Conservation (phyloP, 2,888 invertebrate species). For the Leptinotarsa juncta region DNA sequence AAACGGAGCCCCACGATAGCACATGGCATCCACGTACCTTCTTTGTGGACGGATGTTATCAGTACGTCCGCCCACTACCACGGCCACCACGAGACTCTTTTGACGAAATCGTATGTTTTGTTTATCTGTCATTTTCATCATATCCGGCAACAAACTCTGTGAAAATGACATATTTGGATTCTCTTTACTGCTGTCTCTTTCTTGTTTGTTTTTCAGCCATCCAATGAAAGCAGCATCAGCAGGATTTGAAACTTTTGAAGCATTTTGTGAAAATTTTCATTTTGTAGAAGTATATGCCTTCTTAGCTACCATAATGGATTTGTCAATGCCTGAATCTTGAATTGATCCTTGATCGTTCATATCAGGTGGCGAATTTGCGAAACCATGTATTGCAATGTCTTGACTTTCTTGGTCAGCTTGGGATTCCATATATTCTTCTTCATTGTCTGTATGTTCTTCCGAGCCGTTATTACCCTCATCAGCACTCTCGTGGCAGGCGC, state of each 20-base stretch:
- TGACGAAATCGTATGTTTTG: conserved; percentile 34
- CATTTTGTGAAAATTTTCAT: conserved; percentile 22
- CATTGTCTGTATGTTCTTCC: conserved; percentile 16
- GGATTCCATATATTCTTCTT: conserved; percentile 14
- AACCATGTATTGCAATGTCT: conserved; percentile 6
- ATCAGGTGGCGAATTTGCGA: conserved; percentile 20
- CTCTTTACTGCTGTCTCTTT: conserved; percentile 17
- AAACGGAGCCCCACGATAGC: too few species aligned
- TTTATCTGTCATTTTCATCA: conserved; percentile 37
- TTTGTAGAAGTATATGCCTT: conserved; percentile 14
- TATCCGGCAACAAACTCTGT: conserved; percentile 34
- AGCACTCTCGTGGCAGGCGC: conserved; percentile 16
- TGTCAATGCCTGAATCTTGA: too few species aligned
- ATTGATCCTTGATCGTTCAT: neutral
- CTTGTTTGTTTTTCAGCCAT: conserved; percentile 25
- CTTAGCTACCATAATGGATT: neutral
- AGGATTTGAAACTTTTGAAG: conserved; percentile 23
- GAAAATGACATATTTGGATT: conserved; percentile 38
- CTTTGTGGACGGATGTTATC: too few species aligned
- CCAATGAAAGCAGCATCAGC: conserved; percentile 26
- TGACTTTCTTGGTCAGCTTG: conserved; percentile 21
- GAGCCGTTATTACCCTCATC: conserved; percentile 21
- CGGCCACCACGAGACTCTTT: too few species aligned
- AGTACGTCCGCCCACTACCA: too few species aligned
- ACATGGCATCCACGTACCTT: too few species aligned